Conservation (phyloP, 2,797 vertebrate species). For the Xenops minutus region DNA sequence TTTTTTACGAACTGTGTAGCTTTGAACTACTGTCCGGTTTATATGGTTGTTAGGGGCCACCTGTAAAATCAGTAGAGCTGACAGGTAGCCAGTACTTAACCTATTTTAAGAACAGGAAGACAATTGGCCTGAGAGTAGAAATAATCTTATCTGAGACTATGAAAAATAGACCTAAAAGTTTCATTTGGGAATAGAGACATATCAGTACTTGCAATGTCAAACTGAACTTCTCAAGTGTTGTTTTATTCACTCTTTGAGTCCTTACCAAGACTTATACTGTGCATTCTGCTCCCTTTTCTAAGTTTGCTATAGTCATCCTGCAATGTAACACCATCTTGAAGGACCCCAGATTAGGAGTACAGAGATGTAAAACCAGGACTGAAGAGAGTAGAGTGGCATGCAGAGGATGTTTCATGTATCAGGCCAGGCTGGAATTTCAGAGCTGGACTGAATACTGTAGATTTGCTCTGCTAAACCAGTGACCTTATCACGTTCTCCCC, state of each 20-base stretch:
- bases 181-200: not conserved
- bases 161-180: not conserved
- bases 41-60: not conserved
- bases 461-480: conserved; percentile 38
- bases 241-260: not conserved
- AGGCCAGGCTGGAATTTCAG: not conserved
- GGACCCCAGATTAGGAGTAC: not conserved
- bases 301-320: not conserved
- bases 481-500: conserved; percentile 38
- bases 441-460: not conserved
- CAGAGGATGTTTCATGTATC: not conserved
- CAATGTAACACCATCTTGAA: not conserved
- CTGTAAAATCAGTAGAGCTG: not conserved
- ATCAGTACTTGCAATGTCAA: not conserved
- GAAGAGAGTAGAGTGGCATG: not conserved
- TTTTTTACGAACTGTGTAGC: not conserved
- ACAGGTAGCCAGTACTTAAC: not conserved
- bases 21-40: not conserved
- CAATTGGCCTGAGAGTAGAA: not conserved
- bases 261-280: not conserved
- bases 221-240: not conserved
- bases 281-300: not conserved
- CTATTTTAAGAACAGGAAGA: not conserved
- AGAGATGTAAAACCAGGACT: not conserved
- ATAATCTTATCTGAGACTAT: not conserved